Evolutionary conservation across 1,140 invertebrate species (phyloP).

Genomic region (Proales similis): DNA sequence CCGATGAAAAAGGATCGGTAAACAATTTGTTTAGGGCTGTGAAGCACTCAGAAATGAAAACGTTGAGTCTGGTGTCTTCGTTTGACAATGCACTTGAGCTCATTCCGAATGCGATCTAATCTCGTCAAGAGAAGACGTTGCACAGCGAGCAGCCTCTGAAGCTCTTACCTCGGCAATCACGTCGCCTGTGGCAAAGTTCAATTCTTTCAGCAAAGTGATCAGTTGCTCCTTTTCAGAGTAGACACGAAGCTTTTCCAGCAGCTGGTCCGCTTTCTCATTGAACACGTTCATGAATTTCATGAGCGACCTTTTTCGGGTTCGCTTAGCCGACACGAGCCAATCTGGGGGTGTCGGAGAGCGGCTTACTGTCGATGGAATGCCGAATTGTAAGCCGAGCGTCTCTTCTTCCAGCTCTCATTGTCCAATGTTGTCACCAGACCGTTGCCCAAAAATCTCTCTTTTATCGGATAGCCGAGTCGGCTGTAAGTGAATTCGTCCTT

Average conservation of each 20-base stretch:
- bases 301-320: constrained; percentile 1
- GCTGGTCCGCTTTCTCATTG: constrained; percentile 17
- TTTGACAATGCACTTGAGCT: constrained; percentile 5
- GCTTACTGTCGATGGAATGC: constrained; percentile 14
- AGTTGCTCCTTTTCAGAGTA: not conserved
- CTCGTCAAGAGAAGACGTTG: not conserved
- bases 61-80: constrained; percentile 5
- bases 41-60: constrained; percentile 18
- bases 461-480: constrained; percentile 6
- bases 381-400: constrained; percentile 9
- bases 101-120: constrained; percentile 6
- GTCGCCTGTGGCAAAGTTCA: constrained; percentile 22
- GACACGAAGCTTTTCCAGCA: constrained; percentile 8
- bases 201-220: constrained; percentile 17
- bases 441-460: constrained; percentile 3
- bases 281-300: constrained; percentile 19
- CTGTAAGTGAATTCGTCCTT: constrained; percentile 10
- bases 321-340: not conserved
- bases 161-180: constrained; percentile 22
- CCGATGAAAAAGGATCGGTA: constrained; percentile 4
- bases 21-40: constrained; percentile 3
- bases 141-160: not conserved
- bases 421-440: constrained; percentile 7
- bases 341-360: no score
- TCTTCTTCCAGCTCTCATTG: constrained; percentile 14